phyloP scores from a whole-genome alignment of 2,888 invertebrate species.

The Hypercompe scribonia region DNA sequence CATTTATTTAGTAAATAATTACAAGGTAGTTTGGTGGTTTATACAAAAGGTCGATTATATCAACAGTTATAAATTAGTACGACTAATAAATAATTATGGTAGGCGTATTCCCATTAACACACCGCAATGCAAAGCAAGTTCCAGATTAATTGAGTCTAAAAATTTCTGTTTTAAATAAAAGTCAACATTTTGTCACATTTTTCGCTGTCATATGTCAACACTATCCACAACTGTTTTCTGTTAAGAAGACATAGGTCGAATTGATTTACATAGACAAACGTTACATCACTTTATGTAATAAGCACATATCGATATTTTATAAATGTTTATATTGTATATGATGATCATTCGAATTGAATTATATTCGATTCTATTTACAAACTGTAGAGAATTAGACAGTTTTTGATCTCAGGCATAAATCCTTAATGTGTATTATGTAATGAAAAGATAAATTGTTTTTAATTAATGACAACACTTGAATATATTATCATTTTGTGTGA shows the following conservation, averaged over 20 bases:
- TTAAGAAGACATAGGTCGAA: constrained; percentile 5
- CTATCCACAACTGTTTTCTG: neutral
- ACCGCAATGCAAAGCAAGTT: too few species aligned
- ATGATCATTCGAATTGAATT: neutral
- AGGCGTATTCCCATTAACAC: too few species aligned
- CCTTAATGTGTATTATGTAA: neutral
- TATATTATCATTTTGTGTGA: neutral
- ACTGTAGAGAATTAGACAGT: neutral
- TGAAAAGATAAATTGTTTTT: neutral
- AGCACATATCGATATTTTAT: neutral
- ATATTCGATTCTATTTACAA: neutral
- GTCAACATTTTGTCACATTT: neutral
- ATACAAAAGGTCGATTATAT: too few species aligned
- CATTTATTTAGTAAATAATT: too few species aligned
- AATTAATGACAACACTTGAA: neutral
- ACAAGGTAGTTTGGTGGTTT: too few species aligned
- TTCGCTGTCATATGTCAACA: neutral
- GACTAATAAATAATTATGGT: too few species aligned
- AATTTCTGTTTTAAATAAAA: neutral
- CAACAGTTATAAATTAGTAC: too few species aligned
- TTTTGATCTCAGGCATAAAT: neutral
- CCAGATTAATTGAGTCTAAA: neutral
- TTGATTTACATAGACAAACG: constrained; percentile 2
- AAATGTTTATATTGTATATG: neutral
- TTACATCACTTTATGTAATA: neutral